Evolutionary conservation across 1,140 invertebrate species (phyloP).

Genomic region (Proctacanthus coquilletti): DNA sequence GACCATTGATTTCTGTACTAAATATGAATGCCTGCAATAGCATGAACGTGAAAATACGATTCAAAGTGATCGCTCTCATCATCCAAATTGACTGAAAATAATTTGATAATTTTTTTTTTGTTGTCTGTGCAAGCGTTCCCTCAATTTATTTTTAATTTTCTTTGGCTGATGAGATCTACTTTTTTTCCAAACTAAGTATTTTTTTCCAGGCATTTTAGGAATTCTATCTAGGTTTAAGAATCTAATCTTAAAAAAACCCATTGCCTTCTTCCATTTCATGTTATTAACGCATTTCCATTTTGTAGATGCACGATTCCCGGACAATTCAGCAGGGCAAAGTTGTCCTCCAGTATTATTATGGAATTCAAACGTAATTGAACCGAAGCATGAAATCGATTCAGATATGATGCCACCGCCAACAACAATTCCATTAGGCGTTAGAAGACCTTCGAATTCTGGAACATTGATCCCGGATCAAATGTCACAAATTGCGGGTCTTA

Average conservation of each 20-base stretch:
- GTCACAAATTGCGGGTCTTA: conserved; percentile 32
- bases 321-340: conserved; percentile 10
- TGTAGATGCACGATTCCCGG: neutral
- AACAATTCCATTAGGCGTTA: conserved; percentile 33
- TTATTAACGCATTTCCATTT: neutral
- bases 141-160: neutral
- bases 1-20: no score
- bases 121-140: no score
- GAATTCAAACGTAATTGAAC: conserved; percentile 18
- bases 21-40: no score
- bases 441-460: conserved; percentile 35
- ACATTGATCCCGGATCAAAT: conserved; percentile 25
- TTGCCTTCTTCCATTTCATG: neutral
- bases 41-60: no score
- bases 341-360: conserved; percentile 21
- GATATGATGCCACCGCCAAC: conserved; percentile 46
- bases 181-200: no score
- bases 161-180: neutral
- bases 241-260: no score
- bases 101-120: conserved; percentile 1
- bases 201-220: no score
- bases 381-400: conserved; percentile 33
- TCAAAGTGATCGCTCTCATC: neutral
- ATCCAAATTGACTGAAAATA: neutral
- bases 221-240: no score